Evolutionary conservation across 1,140 invertebrate species (phyloP).

Genomic region (Drosophila pachea): DNA sequence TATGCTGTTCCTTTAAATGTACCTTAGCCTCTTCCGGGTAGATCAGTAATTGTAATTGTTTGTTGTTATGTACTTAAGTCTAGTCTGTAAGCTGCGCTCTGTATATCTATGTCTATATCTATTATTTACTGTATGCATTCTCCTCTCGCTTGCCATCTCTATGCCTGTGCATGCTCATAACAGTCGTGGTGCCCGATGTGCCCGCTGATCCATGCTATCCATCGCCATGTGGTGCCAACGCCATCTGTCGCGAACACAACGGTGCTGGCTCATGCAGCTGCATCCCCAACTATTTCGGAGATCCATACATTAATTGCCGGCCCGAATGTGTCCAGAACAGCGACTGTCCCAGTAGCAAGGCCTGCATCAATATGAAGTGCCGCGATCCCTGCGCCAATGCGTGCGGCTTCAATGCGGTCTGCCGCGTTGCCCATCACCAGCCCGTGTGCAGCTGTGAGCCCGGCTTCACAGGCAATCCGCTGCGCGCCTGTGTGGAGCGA

Average conservation of each 20-base stretch:
- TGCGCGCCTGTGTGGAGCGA: conserved; percentile 84
- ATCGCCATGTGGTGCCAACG: conserved; percentile 90
- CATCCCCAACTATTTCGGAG: conserved; percentile 88
- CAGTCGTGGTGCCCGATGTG: conserved; percentile 73
- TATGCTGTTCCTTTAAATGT: conserved; percentile 1
- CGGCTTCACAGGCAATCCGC: conserved; percentile 88
- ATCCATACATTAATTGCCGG: conserved; percentile 89
- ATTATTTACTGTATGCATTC: conserved; percentile 42
- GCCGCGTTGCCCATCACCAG: conserved; percentile 89
- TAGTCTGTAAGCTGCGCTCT: conserved; percentile 10
- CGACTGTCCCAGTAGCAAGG: conserved; percentile 86
- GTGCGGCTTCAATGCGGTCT: conserved; percentile 90
- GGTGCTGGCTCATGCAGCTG: conserved; percentile 89
- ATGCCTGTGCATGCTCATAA: conserved; percentile 39
- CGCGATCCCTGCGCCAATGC: conserved; percentile 88
- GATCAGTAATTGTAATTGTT: conserved; percentile 1
- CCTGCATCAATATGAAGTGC: conserved; percentile 91
- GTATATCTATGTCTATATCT: conserved; percentile 32
- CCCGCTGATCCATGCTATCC: conserved; percentile 86
- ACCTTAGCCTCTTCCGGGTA: not conserved
- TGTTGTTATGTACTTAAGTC: conserved; percentile 32
- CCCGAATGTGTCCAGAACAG: conserved; percentile 90
- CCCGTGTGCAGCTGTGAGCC: conserved; percentile 88
- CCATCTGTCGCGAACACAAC: conserved; percentile 87
- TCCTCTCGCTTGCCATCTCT: conserved; percentile 60